Conservation (phyloP, 2,797 vertebrate species). For the Perodicticus potto region DNA sequence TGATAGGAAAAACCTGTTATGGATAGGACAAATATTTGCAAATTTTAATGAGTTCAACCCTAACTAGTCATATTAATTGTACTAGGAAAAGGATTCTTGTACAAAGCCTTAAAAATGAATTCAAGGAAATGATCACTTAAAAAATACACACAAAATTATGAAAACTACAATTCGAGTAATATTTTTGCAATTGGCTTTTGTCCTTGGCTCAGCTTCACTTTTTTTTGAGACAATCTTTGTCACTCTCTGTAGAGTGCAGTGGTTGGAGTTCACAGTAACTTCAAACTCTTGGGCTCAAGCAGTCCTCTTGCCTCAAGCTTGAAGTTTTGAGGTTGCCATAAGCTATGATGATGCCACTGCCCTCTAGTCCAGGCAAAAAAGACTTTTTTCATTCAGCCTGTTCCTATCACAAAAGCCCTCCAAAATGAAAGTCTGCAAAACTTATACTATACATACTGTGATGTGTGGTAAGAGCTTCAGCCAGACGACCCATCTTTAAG, state of each 20-base stretch:
- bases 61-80: not conserved
- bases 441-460: not conserved
- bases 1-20: not conserved
- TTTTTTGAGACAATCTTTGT: no score
- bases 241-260: no score
- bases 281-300: no score
- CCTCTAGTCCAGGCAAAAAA: no score
- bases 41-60: not conserved
- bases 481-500: no score
- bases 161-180: not conserved
- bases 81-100: not conserved
- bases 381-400: not conserved
- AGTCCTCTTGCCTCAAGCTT: no score
- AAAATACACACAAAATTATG: not conserved
- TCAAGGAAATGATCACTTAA: not conserved
- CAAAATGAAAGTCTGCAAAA: not conserved
- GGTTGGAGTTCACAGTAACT: no score
- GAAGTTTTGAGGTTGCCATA: no score
- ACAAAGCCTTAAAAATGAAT: not conserved
- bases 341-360: no score
- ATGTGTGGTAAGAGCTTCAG: no score
- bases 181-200: not conserved
- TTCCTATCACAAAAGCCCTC: not conserved
- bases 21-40: not conserved
- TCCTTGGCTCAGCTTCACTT: not conserved